Evolutionary conservation across 2,888 invertebrate species (phyloP).

Genomic region (Idaea biselata): DNA sequence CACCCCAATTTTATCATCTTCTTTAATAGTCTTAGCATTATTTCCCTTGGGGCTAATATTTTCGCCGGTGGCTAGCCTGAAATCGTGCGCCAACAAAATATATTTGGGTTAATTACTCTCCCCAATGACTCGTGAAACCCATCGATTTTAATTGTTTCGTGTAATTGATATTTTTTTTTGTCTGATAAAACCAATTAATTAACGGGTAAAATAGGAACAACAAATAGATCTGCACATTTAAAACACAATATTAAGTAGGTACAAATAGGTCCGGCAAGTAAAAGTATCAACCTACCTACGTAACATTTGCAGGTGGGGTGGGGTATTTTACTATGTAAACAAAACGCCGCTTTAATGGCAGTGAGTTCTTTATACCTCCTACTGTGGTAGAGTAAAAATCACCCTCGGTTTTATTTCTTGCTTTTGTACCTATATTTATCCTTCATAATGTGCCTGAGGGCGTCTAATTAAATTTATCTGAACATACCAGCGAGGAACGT

Average conservation of each 20-base stretch:
- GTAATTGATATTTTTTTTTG: constrained; percentile 31
- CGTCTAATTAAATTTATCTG: constrained; percentile 59
- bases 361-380: constrained; percentile 11
- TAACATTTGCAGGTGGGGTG: neutral
- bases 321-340: neutral
- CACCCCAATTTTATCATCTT: constrained; percentile 3
- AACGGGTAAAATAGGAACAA: neutral
- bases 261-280: too few species aligned
- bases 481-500: constrained; percentile 47
- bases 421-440: neutral
- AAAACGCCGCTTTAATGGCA: neutral
- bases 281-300: neutral
- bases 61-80: constrained; percentile 23
- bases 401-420: neutral
- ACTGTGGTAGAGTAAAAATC: constrained; percentile 5
- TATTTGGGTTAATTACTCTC: constrained; percentile 51
- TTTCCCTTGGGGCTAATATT: constrained; percentile 28
- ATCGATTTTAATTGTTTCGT: constrained; percentile 40
- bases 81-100: constrained; percentile 26
- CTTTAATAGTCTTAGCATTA: constrained; percentile 15
- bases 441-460: constrained; percentile 33
- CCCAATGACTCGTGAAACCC: constrained; percentile 39
- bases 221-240: neutral
- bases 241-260: neutral
- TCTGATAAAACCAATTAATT: constrained; percentile 14